Evolutionary conservation across 2,797 vertebrate species (phyloP), one percentile per base, ranked within the genome.

Genomic region (Falco naumanni): DNA sequence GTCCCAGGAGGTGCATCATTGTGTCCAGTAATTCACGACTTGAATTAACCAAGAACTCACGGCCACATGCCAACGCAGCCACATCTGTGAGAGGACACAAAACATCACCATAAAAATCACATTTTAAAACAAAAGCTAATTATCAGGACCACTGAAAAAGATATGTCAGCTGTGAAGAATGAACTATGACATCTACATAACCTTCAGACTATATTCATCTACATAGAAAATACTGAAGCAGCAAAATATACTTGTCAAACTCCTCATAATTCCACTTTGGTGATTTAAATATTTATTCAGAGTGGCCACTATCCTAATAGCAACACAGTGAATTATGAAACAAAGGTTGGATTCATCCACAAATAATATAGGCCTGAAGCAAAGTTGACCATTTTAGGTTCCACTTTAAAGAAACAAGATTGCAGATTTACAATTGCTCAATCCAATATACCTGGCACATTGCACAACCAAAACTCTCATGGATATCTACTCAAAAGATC

Each of bases 11-110:
- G 61, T 98, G 98, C 93, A 99, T 97, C 92, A 99, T 97, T 6
- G 98, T 99, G 95, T 99, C 98, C 98, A 99, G 70, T 3, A 99
- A 96, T 31, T 98, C 94, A 5, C 95, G 98, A 33, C 98, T 98
- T 3, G 98, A 99, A 84, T 57, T 98, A 31, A 99, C 98, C 91
- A 99, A 96, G 97, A 99, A 99, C 77, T 99, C 99, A 33, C 99
- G 98, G 57, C 99, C 99, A 97, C 98, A 98, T 0, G 99, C 96
- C 56, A 99, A 98, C 0, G 99, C 99, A 29, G 99, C 99, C 53
- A 99, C 97, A 88, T 99, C 99, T 99, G 97, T 47, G 93, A 93
- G 47, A 96, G 63, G 97, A 91, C 29, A 81, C 41, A 33, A 85
- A 87, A 70, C 75, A 54, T 8, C 77, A 87, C 57, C 9, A 25